Conservation (phyloP, 2,113 vertebrate species). For the Nipponia nippon region DNA sequence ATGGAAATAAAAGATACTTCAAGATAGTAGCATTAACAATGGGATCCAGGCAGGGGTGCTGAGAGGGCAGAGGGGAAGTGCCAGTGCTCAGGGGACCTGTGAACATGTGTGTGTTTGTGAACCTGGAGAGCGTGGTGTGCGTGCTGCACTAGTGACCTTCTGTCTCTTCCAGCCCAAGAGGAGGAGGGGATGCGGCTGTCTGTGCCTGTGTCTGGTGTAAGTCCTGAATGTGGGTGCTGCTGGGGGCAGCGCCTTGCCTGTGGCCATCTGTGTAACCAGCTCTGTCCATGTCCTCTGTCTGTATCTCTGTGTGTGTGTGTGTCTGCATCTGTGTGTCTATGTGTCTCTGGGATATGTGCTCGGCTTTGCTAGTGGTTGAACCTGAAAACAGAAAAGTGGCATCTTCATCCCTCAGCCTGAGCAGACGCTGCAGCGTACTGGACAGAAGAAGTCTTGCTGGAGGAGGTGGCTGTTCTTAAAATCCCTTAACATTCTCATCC, state of each 20-base stretch:
- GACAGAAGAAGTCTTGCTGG: not conserved
- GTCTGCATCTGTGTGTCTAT: not conserved
- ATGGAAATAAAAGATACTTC: not conserved
- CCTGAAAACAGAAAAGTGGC: not conserved
- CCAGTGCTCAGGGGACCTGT: rapidly evolving
- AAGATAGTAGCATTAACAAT: not conserved
- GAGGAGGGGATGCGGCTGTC: rapidly evolving
- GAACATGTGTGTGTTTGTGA: not conserved
- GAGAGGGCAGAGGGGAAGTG: rapidly evolving
- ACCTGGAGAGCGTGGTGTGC: rapidly evolving
- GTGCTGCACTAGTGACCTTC: not conserved
- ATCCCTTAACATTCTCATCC: not conserved
- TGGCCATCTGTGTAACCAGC: rapidly evolving
- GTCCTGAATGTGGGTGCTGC: not conserved
- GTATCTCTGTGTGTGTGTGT: not conserved
- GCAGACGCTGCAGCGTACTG: not conserved
- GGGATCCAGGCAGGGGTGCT: rapidly evolving
- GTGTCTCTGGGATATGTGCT: not conserved
- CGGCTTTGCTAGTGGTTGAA: not conserved
- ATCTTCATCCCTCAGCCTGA: not conserved
- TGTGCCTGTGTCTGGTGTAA: too few species aligned
- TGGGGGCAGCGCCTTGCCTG: rapidly evolving
- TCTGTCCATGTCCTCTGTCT: rapidly evolving
- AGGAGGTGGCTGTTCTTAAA: not conserved
- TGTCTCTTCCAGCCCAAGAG: not conserved